Base-by-base conservation (phyloP, 2,113 vertebrate genomes). In the Hepsetus odoe region DNA sequence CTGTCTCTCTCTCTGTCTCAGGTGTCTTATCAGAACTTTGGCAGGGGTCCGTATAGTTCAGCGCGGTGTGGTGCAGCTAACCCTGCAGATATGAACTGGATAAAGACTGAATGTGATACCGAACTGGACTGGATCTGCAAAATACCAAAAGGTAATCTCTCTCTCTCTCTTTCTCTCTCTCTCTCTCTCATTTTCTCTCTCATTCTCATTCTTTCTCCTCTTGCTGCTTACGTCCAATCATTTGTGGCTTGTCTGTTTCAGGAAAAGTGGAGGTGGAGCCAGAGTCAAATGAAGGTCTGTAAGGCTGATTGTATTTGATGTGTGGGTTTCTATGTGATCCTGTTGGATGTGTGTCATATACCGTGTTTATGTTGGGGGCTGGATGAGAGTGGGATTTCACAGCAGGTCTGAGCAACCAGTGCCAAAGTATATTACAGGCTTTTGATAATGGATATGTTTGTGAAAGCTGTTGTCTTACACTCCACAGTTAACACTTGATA, bases 101-200 rank as follows among this genome's bases (percentile, higher is more conserved):
- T 96, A 89, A 93, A 94, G 0, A 93, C 97, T 91, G 94, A 96
- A 87, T 99, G 98, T 8, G 96, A 98, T 70, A 89, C 92, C 2
- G 92, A 95, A 82, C 90, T 98, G 71, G 95, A 99, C 90, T 99
- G 96, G 97, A 96, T 99, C 89, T 99, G 98, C 93, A 98, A 99
- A 88, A 93, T 98, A 77, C 96, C 96, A 13, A 94, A 94, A 96
- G 98, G 98, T 98, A 87, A 32, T n/a, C 0, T 62, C 28, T 30
- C 18, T 73, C 4, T 30, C 4, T 62, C 9, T 40, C 13, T 26
- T 2, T 44, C 49, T 74, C 6, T 32, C 11, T 14, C 26, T 51
- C 20, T 33, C 30, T 40, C 30, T 9, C 42, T 20, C 44, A 49
- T 68, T 26, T 16, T 32, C n/a, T 28, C 24, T 67, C 20, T 51